phyloP scores from a whole-genome alignment of 2,888 invertebrate genomes.

The Noctua pronuba region DNA sequence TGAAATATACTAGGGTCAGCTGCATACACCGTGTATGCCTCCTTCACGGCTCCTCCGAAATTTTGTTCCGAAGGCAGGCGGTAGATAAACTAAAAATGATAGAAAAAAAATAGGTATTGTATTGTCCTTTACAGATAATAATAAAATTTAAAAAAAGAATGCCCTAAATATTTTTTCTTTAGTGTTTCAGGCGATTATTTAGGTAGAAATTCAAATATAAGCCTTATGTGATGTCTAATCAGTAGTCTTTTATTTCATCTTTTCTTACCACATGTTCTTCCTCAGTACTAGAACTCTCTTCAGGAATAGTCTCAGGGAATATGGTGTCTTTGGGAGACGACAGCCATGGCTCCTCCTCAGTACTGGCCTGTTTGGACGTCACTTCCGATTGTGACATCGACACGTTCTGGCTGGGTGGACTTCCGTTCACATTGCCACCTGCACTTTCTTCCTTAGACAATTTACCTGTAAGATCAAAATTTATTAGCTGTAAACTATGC shows the following conservation, averaged over 20 bases:
- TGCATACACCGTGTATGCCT: constrained; percentile 94
- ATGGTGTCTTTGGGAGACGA: constrained; percentile 97
- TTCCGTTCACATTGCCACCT: constrained; percentile 77
- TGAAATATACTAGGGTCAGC: constrained; percentile 96
- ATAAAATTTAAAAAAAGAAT: background rate
- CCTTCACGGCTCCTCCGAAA: constrained; percentile 93
- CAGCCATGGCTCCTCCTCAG: constrained; percentile 94
- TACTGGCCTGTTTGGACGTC: constrained; percentile 86
- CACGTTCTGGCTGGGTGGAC: constrained; percentile 92
- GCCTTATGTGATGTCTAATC: background rate
- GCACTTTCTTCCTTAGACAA: constrained; percentile 86
- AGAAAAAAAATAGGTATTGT: background rate
- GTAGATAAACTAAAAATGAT: constrained; percentile 92
- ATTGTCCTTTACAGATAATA: background rate
- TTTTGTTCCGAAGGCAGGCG: constrained; percentile 94
- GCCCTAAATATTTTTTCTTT: background rate
- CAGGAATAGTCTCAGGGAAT: constrained; percentile 97
- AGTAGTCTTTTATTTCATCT: background rate
- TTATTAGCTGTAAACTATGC: constrained; percentile 25
- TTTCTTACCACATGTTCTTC: constrained; percentile 96
- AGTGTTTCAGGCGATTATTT: background rate
- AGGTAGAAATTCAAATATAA: background rate
- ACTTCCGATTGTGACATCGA: constrained; percentile 90
- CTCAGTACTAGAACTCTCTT: constrained; percentile 97
- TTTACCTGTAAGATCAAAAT: constrained; percentile 77